Evolutionary conservation across 2,797 vertebrate species (phyloP), one percentile per base, ranked within the genome.

Genomic region (Mormyrops boulengeri): DNA sequence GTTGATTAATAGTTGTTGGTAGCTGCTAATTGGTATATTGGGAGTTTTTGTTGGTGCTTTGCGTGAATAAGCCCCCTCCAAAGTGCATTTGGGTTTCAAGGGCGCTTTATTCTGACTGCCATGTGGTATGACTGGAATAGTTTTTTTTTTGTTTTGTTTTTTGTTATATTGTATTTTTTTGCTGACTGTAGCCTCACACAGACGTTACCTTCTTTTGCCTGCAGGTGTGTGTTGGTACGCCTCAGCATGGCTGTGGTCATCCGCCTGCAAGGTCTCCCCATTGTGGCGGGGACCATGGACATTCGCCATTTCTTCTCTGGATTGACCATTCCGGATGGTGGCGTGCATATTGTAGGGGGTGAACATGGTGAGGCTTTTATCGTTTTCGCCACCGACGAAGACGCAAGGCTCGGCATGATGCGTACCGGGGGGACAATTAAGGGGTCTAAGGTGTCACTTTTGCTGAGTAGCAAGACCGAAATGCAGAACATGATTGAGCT

Each of bases 271-370:
- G 98, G 99, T 96, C 98, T 99, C 97, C 98, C 99, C 95, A 99
- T 99, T 97, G 97, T 99, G 97, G 99, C 98, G 92, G 99, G 99
- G 96, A 99, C 99, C 96, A 99, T 99, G 99, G 99, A 99, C 97
- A 99, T 99, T 97, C 97, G 98, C 93, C 98, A 99, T 97, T 99
- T 99, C 99, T 99, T 99, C 98, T 99, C 98, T 96, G 99, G 99
- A 97, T 97, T 99, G 95, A 99, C 97, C 96, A 99, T 99, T 96
- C 99, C 99, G 91, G 99, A 99, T 96, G 99, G 98, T 96, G 98
- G 99, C 94, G 97, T 99, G 94, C 99, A 99, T 97, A 99, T 99
- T 96, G 99, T 99, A 94, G 98, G 99, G 96, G 99, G 98, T 95
- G 98, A 99, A 95, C 98, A 99, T 95, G 99, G 99, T 94, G 98